Conservation (phyloP, 37 sponge, comb jelly and placozoan species). For the Geodia barretti region DNA sequence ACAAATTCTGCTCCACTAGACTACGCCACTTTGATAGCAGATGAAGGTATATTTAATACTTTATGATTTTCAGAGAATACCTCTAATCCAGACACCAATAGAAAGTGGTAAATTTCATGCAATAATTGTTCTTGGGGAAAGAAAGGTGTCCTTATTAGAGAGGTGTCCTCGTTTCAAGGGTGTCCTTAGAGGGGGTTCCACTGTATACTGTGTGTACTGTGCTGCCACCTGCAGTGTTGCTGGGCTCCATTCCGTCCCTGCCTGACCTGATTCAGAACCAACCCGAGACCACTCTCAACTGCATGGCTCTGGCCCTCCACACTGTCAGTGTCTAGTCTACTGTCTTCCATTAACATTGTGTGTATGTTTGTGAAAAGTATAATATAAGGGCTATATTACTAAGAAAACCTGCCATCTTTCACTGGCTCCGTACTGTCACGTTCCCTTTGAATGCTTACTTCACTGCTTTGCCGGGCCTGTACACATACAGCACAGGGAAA, state of each 20-base stretch:
- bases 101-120: not conserved
- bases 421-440: not conserved
- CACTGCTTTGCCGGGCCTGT: no score
- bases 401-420: not conserved
- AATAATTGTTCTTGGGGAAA: no score
- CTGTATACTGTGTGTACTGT: no score
- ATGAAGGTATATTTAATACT: conserved; percentile 14
- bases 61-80: no score
- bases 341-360: not conserved
- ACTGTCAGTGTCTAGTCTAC: conserved; percentile 24
- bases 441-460: not conserved
- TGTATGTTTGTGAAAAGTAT: not conserved
- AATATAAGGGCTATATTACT: not conserved
- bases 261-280: conserved; percentile 35
- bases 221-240: not conserved
- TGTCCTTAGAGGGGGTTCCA: no score
- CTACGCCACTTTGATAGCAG: conserved; percentile 24
- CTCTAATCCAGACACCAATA: no score
- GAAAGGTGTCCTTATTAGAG: no score
- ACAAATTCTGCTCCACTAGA: conserved; percentile 52
- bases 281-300: conserved; percentile 57
- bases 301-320: conserved; percentile 54
- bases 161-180: no score
- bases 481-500: no score
- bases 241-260: conserved; percentile 17